phyloP scores from a whole-genome alignment of 2,113 vertebrate genomes.

The Corythornis vintsioides region DNA sequence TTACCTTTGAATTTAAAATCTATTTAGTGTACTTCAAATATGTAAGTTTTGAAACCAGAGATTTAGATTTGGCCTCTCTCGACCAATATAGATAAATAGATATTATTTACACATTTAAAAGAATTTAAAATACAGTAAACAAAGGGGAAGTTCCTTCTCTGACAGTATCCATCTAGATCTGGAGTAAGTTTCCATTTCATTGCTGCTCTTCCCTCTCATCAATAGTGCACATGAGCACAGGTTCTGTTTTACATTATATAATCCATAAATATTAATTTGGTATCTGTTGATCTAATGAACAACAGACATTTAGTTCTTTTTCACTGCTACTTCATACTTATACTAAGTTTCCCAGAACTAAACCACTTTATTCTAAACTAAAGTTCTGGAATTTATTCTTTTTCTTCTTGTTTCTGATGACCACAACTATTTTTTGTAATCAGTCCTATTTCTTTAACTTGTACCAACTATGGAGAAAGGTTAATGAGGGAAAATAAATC shows the following conservation, averaged over 20 bases:
- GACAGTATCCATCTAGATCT: neutral
- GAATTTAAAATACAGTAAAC: neutral
- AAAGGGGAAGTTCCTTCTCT: neutral
- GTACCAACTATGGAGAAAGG: constrained; percentile 42
- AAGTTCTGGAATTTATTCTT: constrained; percentile 72
- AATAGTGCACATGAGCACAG: neutral
- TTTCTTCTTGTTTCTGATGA: constrained; percentile 66
- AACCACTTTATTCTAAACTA: constrained; percentile 45
- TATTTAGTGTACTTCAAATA: constrained; percentile 43
- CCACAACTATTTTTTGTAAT: constrained; percentile 53
- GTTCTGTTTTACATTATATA: neutral
- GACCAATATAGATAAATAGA: neutral
- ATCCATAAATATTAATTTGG: constrained; percentile 43
- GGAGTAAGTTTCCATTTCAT: constrained; percentile 26
- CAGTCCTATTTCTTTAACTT: constrained; percentile 34
- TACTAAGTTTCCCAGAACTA: constrained; percentile 53
- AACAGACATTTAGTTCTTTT: constrained; percentile 55
- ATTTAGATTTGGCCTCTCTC: constrained; percentile 27
- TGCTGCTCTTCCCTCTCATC: neutral
- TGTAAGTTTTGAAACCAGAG: constrained; percentile 28
- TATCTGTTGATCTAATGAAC: constrained; percentile 66
- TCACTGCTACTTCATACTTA: constrained; percentile 57
- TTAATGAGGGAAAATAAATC: constrained; percentile 12
- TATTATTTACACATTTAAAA: neutral
- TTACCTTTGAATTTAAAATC: constrained; percentile 39